Evolutionary conservation across 2,113 vertebrate genomes (phyloP).

Genomic region (Anhinga anhinga): DNA sequence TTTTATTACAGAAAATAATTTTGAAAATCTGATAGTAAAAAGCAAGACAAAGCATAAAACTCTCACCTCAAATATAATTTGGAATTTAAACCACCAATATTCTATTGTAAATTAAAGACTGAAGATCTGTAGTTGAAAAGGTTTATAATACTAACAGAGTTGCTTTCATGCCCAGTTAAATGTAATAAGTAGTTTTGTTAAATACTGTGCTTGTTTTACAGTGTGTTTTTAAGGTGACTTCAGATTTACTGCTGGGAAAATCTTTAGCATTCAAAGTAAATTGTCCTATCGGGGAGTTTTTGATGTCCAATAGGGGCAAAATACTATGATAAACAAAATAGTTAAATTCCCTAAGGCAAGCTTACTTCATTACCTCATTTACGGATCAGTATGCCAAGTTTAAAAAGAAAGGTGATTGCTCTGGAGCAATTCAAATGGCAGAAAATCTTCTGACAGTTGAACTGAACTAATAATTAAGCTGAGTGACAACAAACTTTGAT

Average conservation of each 20-base stretch:
- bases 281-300: background rate
- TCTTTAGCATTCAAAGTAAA: background rate
- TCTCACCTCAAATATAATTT: background rate
- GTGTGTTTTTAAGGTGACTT: conserved; percentile 29
- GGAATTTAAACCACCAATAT: background rate
- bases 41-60: background rate
- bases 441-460: background rate
- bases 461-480: background rate
- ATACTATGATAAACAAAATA: background rate
- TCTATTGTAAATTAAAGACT: background rate
- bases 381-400: background rate
- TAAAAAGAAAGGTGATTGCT: background rate
- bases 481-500: background rate
- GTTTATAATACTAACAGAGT: background rate
- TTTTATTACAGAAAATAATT: background rate
- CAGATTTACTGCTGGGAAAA: conserved; percentile 33
- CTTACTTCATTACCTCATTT: background rate
- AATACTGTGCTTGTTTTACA: conserved; percentile 9
- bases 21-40: background rate
- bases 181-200: background rate
- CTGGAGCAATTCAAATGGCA: background rate
- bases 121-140: background rate
- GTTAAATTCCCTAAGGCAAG: background rate
- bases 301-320: background rate
- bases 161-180: background rate